Conservation (phyloP, 1,140 invertebrate genomes). For the Drosophila littoralis region DNA sequence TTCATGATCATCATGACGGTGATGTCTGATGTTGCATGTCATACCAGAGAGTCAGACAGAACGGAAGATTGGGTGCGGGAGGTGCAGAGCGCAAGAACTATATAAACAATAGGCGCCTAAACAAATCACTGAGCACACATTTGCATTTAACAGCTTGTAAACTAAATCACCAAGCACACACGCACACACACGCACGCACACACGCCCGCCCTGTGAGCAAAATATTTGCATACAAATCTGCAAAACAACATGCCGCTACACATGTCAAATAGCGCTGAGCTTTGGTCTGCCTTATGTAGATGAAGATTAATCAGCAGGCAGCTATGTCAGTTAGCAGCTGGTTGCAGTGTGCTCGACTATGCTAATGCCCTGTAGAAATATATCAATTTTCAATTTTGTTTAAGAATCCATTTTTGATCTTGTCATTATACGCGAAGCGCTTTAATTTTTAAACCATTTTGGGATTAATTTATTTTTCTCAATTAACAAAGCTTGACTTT, state of each 20-base stretch:
- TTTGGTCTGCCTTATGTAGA: slow-evolving; percentile 39
- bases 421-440: too few relatives aligned
- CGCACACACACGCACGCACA: slow-evolving; percentile 10
- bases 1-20: slow-evolving; percentile 6
- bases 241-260: slow-evolving; percentile 55
- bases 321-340: slow-evolving; percentile 32
- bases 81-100: neutral
- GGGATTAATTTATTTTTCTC: too few relatives aligned
- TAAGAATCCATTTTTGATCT: neutral
- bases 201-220: slow-evolving; percentile 16
- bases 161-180: slow-evolving; percentile 46
- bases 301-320: slow-evolving; percentile 69
- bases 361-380: slow-evolving; percentile 7
- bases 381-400: neutral
- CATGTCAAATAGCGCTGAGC: slow-evolving; percentile 61
- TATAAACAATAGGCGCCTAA: slow-evolving; percentile 49
- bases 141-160: slow-evolving; percentile 65
- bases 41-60: neutral
- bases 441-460: too few relatives aligned
- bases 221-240: slow-evolving; percentile 72
- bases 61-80: neutral
- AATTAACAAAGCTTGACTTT: too few relatives aligned
- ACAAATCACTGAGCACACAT: slow-evolving; percentile 52
- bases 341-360: slow-evolving; percentile 6
- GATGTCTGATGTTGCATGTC: slow-evolving; percentile 32